Conservation (phyloP, 2,888 invertebrate genomes). For the Himalopsyche anomala region DNA sequence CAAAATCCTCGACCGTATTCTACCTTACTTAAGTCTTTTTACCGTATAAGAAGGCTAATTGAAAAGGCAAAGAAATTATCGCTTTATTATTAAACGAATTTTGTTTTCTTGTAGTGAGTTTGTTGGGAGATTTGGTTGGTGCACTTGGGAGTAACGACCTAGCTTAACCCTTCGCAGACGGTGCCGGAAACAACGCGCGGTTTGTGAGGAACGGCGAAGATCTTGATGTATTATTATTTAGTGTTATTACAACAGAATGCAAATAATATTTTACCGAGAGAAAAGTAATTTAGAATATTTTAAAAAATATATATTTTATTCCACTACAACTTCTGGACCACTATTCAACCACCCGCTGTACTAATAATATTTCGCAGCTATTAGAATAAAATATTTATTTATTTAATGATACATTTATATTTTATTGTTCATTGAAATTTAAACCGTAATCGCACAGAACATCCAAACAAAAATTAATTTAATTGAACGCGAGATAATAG, state of each 20-base stretch:
- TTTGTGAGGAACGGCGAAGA: constrained; percentile 24
- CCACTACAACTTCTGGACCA: background rate
- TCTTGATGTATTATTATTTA: constrained; percentile 38
- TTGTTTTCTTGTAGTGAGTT: constrained; percentile 24
- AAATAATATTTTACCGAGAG: background rate
- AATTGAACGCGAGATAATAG: too few relatives aligned
- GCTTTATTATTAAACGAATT: constrained; percentile 28
- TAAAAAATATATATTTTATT: background rate
- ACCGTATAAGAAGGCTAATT: constrained; percentile 39
- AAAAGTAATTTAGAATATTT: background rate
- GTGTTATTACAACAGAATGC: constrained; percentile 31
- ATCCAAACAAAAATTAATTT: background rate
- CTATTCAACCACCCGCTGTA: background rate
- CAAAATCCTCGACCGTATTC: background rate
- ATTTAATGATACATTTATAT: too few relatives aligned
- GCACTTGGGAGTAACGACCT: constrained; percentile 46
- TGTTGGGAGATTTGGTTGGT: constrained; percentile 14
- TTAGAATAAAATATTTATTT: too few relatives aligned
- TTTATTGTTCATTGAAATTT: too few relatives aligned
- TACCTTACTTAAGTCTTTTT: background rate
- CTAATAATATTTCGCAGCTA: too few relatives aligned
- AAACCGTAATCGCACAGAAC: too few relatives aligned
- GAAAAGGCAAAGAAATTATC: constrained; percentile 47
- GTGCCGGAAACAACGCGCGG: constrained; percentile 9
- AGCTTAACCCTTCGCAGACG: constrained; percentile 10